phyloP scores from a whole-genome alignment of 2,797 vertebrate genomes.

The Chaunax sp. region DNA sequence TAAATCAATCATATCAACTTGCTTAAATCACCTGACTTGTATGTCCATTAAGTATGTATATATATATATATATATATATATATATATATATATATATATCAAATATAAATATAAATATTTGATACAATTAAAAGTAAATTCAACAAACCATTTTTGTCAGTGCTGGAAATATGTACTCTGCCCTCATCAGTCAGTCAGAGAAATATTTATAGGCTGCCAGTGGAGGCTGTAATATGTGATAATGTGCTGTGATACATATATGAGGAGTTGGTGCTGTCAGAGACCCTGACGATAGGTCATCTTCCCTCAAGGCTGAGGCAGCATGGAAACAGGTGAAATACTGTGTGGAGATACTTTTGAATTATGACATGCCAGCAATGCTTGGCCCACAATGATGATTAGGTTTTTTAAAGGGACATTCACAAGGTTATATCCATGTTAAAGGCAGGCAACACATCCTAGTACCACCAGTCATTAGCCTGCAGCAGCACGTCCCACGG shows the following conservation, averaged over 20 bases:
- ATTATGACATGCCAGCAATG: conserved; percentile 42
- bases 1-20: too few relatives aligned
- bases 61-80: too few relatives aligned
- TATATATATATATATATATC: too few relatives aligned
- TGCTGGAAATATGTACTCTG: background rate
- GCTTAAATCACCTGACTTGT: too few relatives aligned
- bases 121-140: too few relatives aligned
- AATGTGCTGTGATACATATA: conserved; percentile 18
- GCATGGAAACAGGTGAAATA: conserved; percentile 47
- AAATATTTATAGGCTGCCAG: conserved; percentile 10
- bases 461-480: too few relatives aligned
- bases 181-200: background rate
- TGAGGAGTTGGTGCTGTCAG: conserved; percentile 39
- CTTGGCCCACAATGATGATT: conserved; percentile 31
- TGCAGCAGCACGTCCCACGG: too few relatives aligned
- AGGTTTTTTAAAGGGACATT: conserved; percentile 18
- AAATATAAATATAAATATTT: too few relatives aligned
- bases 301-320: conserved; percentile 40
- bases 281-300: conserved; percentile 24
- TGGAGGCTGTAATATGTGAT: conserved; percentile 14
- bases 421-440: conserved; percentile 30
- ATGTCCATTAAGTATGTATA: too few relatives aligned
- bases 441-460: conserved; percentile 2
- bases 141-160: too few relatives aligned
- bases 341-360: conserved; percentile 34